Evolutionary conservation across 1,140 invertebrate genomes (phyloP), one percentile per base, ranked within the genome.

Genomic region (Wasmannia auropunctata): DNA sequence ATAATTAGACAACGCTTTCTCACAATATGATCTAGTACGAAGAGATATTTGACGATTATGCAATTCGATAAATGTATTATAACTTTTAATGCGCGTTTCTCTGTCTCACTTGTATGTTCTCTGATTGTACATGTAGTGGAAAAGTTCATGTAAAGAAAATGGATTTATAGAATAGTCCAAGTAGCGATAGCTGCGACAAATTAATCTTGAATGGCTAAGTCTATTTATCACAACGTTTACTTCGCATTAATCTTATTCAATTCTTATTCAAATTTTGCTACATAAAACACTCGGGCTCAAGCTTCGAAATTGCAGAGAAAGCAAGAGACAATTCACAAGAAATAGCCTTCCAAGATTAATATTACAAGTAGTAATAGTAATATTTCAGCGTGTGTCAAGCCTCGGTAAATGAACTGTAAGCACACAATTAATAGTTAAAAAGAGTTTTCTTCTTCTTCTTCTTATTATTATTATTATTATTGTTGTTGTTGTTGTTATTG

Each of bases 311-410:
- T 1, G 54, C n/a, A 46, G 46, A 14, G 37, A 72, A 72, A 58
- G 37, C 25, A 34, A n/a, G 8, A 62, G 60, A 63, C 8, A 31
- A 43, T n/a, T 62, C 31, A 8, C 19, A 10, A 69, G 49, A 49
- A 80, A 56, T 81, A 81, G 79, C 65, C 67, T 83, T 83, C 51
- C 67, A 74, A 83, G 79, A 83, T 83, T 83, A 60, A 60, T 69
- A 56, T 11, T 43, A 63, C 51, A 69, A 80, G 22, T 69, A 80
- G 28, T 67, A 80, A 28, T 54, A 40, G 37, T 31, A 49, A n/a
- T 72, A 31, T 56, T 49, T 70, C 34, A 70, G 49, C 60, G 37
- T 49, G 63, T 49, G 34, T 72, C 11, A 58, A 81, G 43, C 31
- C 34, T 69, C 62, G 62, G 46, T 69, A n/a, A 74, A 83, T 8